Evolutionary conservation across 2,888 invertebrate genomes (phyloP), one percentile per base, ranked within the genome.

Genomic region (Polydrusus pterygomalis): DNA sequence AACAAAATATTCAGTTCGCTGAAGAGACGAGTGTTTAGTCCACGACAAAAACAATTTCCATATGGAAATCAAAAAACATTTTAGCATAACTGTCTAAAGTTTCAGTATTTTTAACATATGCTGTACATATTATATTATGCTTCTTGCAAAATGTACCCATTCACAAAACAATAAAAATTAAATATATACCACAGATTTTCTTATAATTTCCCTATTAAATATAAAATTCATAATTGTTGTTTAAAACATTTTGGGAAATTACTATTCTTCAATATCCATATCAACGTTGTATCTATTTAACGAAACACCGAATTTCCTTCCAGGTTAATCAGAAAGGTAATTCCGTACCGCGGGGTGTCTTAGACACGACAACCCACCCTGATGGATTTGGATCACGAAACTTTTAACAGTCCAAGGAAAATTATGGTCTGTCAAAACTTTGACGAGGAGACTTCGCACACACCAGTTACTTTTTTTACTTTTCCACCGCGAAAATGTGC

Each of bases 261-360:
- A 17, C 47, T 47, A 20, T 18, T 6, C 13, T 9, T 20, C 18
- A 6, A 51, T 51, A 10, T 17, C 7, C 9, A 51, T 63, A 47
- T 45, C 63, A 11, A 51, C 6, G 11, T 49, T 65, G 65, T 65
- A 65, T 65, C 34, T 51, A 51, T 65, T 34, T 68, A 63, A 47
- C 56, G 34, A 40, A 54, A 68, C 68, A 54, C 54, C 20, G n/a
- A 40, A n/a, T 56, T 68, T 68, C 68, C 40, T 68, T 65, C 51
- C 43, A 51, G 43, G 18, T 25, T 86, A 87, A 87, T 86, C 86
- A 85, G 82, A 82, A 81, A 83, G 82, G 85, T 85, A 85, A 87
- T 86, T 87, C 86, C 85, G 87, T 87, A 86, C 86, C 87, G 86
- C 81, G 85, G 86, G 87, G 87, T 87, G 87, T 87, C 86, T 86